phyloP scores from a whole-genome alignment of 2,113 vertebrate species.

The Xenopus borealis region DNA sequence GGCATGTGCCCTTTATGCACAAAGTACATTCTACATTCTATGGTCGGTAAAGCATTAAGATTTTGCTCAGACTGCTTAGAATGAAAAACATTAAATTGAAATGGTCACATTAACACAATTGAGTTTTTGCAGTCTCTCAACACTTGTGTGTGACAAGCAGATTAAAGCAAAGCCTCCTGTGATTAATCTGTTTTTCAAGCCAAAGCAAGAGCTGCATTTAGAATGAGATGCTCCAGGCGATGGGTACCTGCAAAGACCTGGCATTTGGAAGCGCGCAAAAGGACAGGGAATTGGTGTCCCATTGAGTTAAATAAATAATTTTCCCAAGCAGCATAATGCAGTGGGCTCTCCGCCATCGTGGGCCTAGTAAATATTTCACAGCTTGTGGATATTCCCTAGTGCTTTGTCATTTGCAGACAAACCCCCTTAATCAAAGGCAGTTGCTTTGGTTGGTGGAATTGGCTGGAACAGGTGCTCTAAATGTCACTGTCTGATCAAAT shows the following conservation, averaged over 20 bases:
- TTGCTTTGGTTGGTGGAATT: constrained; percentile 6
- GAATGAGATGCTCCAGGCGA: constrained; percentile 20
- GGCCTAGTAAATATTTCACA: no score
- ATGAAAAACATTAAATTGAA: no score
- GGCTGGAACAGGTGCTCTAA: not conserved
- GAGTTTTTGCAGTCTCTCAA: not conserved
- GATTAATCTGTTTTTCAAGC: not conserved
- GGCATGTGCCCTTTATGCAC: no score
- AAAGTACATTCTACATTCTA: no score
- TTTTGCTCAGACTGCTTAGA: no score
- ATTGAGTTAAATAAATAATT: constrained; percentile 19
- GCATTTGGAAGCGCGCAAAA: constrained; percentile 17
- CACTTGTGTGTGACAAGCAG: constrained; percentile 1
- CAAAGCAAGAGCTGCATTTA: constrained; percentile 16
- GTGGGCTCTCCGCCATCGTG: not conserved
- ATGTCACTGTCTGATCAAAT: not conserved
- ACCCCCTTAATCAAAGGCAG: not conserved
- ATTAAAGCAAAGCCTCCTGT: constrained; percentile 6
- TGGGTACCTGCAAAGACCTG: constrained; percentile 11
- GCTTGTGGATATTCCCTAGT: not conserved
- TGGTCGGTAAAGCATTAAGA: no score
- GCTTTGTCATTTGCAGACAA: constrained; percentile 8
- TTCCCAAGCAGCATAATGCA: not conserved
- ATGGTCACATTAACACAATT: not conserved
- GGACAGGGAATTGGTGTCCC: constrained; percentile 16